Percentiles rank a stretch among this genome's conserved stretches.
These are phyloP conservation scores for Argyresthia goedartella DNA, from an alignment of 2,888 invertebrate genomes.

Conservation along the genomic window DNA sequence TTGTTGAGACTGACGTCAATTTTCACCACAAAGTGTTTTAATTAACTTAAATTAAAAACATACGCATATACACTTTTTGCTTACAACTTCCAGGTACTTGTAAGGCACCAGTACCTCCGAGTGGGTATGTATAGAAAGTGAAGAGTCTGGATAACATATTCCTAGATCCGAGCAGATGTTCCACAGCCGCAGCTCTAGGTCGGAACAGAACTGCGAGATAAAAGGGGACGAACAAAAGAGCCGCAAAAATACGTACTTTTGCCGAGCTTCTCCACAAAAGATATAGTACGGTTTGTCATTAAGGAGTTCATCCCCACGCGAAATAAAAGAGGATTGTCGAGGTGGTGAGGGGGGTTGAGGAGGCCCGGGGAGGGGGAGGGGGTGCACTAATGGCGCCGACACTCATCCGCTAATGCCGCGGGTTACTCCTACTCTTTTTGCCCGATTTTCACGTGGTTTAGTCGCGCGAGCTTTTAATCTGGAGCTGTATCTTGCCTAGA, in stretches of 20 bases:
- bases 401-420: conserved; percentile 72
- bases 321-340: conserved; percentile 67
- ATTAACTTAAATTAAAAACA: too few relatives aligned
- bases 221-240: conserved; percentile 64
- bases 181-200: background rate
- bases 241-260: conserved; percentile 70
- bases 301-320: conserved; percentile 71
- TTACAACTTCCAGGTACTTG: too few relatives aligned
- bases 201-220: conserved; percentile 33
- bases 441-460: conserved; percentile 69
- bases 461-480: conserved; percentile 67
- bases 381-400: conserved; percentile 68
- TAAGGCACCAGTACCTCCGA: too few relatives aligned
- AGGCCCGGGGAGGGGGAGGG: conserved; percentile 21
- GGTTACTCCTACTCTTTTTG: conserved; percentile 66
- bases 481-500: conserved; percentile 51
- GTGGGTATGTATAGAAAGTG: too few relatives aligned
- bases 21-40: too few relatives aligned
- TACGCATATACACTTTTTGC: too few relatives aligned
- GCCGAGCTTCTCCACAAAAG: conserved; percentile 67
- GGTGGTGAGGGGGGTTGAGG: conserved; percentile 28
- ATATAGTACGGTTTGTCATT: conserved; percentile 72
- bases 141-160: too few relatives aligned
- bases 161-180: too few relatives aligned
- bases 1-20: too few relatives aligned